Conservation (phyloP, 2,797 vertebrate genomes). For the Sibirionetta formosa region DNA sequence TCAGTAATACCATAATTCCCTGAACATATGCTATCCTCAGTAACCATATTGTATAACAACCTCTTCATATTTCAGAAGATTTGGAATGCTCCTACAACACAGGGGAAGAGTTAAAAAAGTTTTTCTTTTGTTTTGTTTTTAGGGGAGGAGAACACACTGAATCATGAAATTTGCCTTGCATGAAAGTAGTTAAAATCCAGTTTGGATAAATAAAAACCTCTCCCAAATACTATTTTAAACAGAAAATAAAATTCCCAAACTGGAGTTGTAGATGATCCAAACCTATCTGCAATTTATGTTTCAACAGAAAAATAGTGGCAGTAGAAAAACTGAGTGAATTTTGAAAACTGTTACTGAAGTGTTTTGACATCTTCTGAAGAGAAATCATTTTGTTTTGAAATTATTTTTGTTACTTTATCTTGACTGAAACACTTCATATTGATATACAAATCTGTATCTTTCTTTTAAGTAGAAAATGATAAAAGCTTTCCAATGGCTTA, state of each 20-base stretch:
- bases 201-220: neutral
- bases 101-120: neutral
- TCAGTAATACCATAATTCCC: neutral
- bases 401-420: neutral
- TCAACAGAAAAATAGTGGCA: neutral
- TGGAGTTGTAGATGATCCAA: neutral
- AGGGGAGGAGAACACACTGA: accelerated
- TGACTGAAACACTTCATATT: neutral
- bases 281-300: constrained; percentile 4
- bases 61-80: neutral
- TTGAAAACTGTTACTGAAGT: constrained; percentile 16
- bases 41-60: neutral
- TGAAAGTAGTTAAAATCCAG: neutral
- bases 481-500: neutral
- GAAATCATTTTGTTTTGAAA: neutral
- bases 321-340: neutral
- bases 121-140: neutral
- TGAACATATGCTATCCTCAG: neutral
- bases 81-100: neutral
- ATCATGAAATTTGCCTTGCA: neutral
- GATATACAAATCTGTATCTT: neutral
- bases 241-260: constrained; percentile 3
- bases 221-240: neutral
- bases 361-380: constrained; percentile 32
- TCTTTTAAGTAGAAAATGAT: neutral